These are phyloP conservation scores for Sipha maydis DNA, from an alignment of 2,888 invertebrate species.

Conservation along the genomic window DNA sequence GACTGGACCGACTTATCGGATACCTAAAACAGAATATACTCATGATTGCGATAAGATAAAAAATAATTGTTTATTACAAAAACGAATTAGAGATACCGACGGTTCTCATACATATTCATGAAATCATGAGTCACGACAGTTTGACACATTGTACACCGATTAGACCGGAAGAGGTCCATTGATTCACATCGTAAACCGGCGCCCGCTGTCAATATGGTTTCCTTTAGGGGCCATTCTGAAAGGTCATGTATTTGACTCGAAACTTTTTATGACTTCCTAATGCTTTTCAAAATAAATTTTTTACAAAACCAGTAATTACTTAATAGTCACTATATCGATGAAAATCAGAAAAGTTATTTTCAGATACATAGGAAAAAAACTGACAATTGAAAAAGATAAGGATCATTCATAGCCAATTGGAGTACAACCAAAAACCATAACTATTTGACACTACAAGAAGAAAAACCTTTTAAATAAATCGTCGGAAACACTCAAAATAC, in stretches of 20 bases:
- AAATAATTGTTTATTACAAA: constrained; percentile 26
- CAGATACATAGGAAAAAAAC: background rate
- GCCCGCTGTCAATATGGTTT: constrained; percentile 32
- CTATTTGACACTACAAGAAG: background rate
- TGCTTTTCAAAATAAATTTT: background rate
- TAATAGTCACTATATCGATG: background rate
- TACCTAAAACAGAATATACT: background rate
- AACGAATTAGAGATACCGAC: constrained; percentile 25
- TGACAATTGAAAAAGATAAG: background rate
- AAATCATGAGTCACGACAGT: background rate
- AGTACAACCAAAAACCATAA: constrained; percentile 17
- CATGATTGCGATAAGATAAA: constrained; percentile 11
- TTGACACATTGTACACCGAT: constrained; percentile 37
- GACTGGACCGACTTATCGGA: background rate
- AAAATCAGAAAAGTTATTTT: background rate
- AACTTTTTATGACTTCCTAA: constrained; percentile 11
- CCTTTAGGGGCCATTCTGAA: constrained; percentile 11
- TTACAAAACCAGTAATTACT: background rate
- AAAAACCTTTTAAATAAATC: constrained; percentile 1
- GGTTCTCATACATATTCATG: constrained; percentile 42
- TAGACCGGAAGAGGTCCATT: constrained; percentile 48
- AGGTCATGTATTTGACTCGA: constrained; percentile 21
- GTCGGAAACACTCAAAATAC: constrained; percentile 14
- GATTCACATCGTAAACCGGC: constrained; percentile 44
- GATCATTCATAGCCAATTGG: constrained; percentile 9